Evolutionary conservation across 2,888 invertebrate genomes (phyloP), one percentile per base, ranked within the genome.

Genomic region (Drosophila meridionalis): DNA sequence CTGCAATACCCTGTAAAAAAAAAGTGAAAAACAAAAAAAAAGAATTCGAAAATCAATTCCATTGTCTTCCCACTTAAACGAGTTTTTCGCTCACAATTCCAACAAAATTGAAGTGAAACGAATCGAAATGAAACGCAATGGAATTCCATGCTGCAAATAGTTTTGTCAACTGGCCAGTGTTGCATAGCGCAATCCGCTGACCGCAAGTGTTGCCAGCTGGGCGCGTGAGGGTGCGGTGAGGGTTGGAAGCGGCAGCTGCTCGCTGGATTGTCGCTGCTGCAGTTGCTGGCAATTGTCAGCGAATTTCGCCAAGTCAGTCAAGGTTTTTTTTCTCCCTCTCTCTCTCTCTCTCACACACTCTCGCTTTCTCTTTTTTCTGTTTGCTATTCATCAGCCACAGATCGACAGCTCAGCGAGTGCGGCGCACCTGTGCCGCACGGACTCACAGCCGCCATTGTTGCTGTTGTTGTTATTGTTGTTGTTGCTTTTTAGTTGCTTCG

Each of bases 401-500:
- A 70, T 70, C 71, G 71, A 70, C 75, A 70, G 76, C 63, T 74
- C 60, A 63, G 64, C 56, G 55, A 47, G 59, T 75, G 69, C 57
- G 58, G 61, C 65, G 62, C 47, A 68, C 56, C 61, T 42, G 45
- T 45, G 26, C 20, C 26, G 12, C 45, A 45, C 20, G 20, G 14
- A 14, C 48, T 40, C 59, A 38, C 59, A n/a, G 11, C 26, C 14
- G 40, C 7, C 7, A 9, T 60, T 48, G 62, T 20, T 59, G 11
- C 36, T 47, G 52, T 3, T 36, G 42, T 48, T 42, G 32, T 38
- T 45, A 34, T 56, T 40, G 62, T n/a, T 63, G 12, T 47, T 48
- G 55, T 8, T 38, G 45, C 50, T 63, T 53, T 64, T 42, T 43
- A 48, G 76, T 66, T 66, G 69, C 83, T 83, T 76, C 59, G 80